Evolutionary conservation across 64 coral and sea anemone genomes (phyloP), one percentile per base, ranked within the genome.

Genomic region (Pocillopora damicornis): DNA sequence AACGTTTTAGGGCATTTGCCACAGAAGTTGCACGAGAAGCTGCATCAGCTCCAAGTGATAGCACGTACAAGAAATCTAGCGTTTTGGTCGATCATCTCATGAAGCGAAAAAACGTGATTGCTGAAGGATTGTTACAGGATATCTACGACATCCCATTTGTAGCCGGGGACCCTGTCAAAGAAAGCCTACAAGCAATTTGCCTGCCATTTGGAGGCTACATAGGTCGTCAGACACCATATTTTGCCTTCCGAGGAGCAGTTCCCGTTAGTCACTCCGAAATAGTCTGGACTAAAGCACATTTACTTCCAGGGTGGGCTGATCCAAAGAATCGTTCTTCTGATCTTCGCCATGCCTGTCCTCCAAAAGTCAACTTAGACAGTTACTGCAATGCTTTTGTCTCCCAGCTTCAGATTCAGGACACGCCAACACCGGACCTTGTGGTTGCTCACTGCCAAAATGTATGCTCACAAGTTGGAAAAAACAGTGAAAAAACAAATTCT

Each of bases 281-380:
- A 35, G n/a, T 59, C 15, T 91, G 90, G 90, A 91, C 90, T 62
- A 79, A 68, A n/a, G 82, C 63, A 10, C 23, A 87, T 75, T 37
- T 91, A 34, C 82, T 91, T 66, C 75, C 81, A 37, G 7, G 6
- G 1, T 78, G 66, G 66, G 82, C 90, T 22, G 42, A 87, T 16
- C 90, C 90, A 7, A 60, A 6, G 1, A 10, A 45, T 5, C 60
- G 26, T 84, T 9, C 10, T 37, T 8, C 9, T 18, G 66, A 72
- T 15, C 51, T 42, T 2, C 0, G n/a, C 2, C 0, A 51, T 2
- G 42, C 42, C 79, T 18, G 61, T 6, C 15, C 80, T 17, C 59
- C 63, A 18, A 0, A 57, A 20, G 2, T 42, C 10, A 11, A 36
- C 15, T 75, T 78, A 14, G 36, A 42, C 26, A 42, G 22, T 0